A percentile compares a stretch with the other conserved stretches of the same genome.
These are phyloP conservation scores for Colletes latitarsis DNA, from an alignment of 1,140 invertebrate genomes.

Conservation along the genomic window DNA sequence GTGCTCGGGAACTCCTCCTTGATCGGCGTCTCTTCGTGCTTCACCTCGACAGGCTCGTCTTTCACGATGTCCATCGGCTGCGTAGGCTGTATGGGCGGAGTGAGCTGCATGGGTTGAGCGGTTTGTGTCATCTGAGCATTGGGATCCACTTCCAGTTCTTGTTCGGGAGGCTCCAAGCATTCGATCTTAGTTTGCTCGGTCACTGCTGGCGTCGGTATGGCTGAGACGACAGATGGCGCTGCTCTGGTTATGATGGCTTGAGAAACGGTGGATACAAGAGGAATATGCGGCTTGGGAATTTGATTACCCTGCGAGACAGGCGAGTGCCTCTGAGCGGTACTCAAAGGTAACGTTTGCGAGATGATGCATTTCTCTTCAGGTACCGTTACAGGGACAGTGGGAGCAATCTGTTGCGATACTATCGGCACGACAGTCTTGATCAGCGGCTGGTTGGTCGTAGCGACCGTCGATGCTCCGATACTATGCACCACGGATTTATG, in stretches of 20 bases:
- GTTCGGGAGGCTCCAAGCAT: conserved; percentile 35
- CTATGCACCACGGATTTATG: conserved; percentile 72
- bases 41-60: conserved; percentile 49
- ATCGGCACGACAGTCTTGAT: conserved; percentile 75
- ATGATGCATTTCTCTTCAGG: conserved; percentile 49
- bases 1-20: conserved; percentile 44
- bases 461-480: conserved; percentile 55
- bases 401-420: conserved; percentile 62
- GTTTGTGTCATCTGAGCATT: conserved; percentile 44
- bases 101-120: conserved; percentile 63
- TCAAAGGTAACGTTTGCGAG: conserved; percentile 24
- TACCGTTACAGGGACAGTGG: conserved; percentile 18
- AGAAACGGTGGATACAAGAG: conserved; percentile 64
- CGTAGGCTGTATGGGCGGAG: conserved; percentile 58
- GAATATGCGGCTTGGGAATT: conserved; percentile 68
- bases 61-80: conserved; percentile 53
- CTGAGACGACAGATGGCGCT: conserved; percentile 50
- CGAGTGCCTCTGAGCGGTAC: conserved; percentile 34
- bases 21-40: conserved; percentile 37
- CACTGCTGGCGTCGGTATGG: conserved; percentile 34
- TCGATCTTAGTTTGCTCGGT: conserved; percentile 12
- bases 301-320: conserved; percentile 55
- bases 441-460: conserved; percentile 66
- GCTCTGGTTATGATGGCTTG: conserved; percentile 68
- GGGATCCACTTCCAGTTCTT: conserved; percentile 42